Evolutionary conservation across 2,797 vertebrate genomes (phyloP).

Genomic region (Dallia pectoralis): DNA sequence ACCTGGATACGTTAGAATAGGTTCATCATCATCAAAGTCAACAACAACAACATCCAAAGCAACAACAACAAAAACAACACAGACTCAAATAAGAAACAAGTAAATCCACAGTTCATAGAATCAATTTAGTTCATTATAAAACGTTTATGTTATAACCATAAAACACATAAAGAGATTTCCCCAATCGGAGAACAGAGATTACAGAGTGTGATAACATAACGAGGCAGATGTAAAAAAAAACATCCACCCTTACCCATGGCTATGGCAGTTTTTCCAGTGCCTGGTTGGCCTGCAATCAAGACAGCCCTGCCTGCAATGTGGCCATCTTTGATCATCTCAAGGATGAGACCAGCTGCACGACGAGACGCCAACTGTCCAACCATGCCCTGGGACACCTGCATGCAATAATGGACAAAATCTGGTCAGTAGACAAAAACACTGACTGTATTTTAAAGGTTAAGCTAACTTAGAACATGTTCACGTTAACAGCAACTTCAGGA

Average conservation of each 20-base stretch:
- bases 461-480: no score
- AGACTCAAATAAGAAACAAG: neutral
- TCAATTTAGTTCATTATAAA: neutral
- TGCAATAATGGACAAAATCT: neutral
- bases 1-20: conserved; percentile 63
- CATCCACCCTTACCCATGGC: conserved; percentile 83
- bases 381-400: conserved; percentile 92
- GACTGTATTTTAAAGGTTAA: neutral
- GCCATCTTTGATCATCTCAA: conserved; percentile 95
- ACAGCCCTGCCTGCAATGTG: conserved; percentile 91
- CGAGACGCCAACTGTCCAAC: conserved; percentile 92
- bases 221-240: neutral
- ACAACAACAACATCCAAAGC: no score
- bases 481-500: no score
- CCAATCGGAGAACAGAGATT: neutral
- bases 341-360: conserved; percentile 87
- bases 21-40: neutral
- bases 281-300: conserved; percentile 90
- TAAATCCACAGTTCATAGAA: neutral
- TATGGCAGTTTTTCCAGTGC: conserved; percentile 92
- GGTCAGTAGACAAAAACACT: neutral
- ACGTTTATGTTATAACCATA: neutral
- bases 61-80: no score
- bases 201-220: neutral
- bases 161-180: neutral